Evolutionary conservation across 2,113 vertebrate species (phyloP), one percentile per base, ranked within the genome.

Genomic region (Xiphias gladius): DNA sequence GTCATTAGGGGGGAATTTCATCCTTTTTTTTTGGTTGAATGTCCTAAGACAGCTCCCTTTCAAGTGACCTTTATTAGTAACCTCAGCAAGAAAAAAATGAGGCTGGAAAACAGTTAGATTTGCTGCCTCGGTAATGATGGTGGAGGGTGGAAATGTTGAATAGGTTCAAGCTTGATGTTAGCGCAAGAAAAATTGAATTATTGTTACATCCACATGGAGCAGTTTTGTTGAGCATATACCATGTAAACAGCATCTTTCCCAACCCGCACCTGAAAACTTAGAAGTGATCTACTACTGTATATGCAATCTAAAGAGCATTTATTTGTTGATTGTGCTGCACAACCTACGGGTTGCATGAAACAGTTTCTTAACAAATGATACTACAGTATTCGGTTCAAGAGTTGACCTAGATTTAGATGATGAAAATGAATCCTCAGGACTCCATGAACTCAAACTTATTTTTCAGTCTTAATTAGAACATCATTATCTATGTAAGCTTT

Each of bases 361-460:
- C 43, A 8, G 7, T 52, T 71, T 69, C 57, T 37, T 43, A 32
- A 67, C 10, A 69, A 54, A 62, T 35, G 5, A 57, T 73, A 37
- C 54, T n/a, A n/a, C n/a, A n/a, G n/a, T 67, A 11, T 79, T 67
- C 13, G 0, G 73, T 55, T 75, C 9, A 37, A 10, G 28, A 11
- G 52, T 20, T 86, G 80, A 75, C 68, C 75, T 82, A 78, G 52
- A 85, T 81, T 66, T 52, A 70, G 66, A 57, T 50, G 37, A 54
- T 13, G 20, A 28, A 48, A 63, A 32, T 28, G 67, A 75, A 63
- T 63, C 19, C n/a, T 22, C 52, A 73, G 28, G 22, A 30, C 28
- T 69, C 43, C 22, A 65, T 82, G 37, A 80, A 79, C 24, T 59
- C 12, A 24, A 66, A 63, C 28, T 35, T 61, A 28, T 70, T 73